phyloP scores from a whole-genome alignment of 2,888 invertebrate species.

The Sinelater perroti region DNA sequence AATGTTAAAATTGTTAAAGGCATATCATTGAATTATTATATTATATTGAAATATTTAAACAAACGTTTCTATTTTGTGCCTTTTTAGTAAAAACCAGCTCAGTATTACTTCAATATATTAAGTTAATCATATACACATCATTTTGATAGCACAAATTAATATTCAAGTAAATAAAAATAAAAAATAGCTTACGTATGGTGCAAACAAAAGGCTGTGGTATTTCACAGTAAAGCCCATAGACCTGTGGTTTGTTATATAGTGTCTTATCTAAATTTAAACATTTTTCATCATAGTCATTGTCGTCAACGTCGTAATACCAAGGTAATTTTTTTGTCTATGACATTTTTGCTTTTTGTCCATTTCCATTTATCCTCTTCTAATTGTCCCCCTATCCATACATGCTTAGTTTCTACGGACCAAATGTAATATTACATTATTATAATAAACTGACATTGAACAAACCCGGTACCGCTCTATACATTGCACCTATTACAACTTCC shows the following conservation, averaged over 20 bases:
- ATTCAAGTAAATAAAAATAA: not conserved
- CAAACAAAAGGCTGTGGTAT: constrained; percentile 15
- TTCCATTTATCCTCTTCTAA: constrained; percentile 1
- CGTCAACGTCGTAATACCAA: constrained; percentile 6
- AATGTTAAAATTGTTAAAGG: too few species aligned
- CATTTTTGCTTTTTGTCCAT: not conserved
- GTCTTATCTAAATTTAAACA: constrained; percentile 20
- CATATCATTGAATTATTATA: too few species aligned
- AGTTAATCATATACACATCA: too few species aligned
- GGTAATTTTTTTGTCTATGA: not conserved
- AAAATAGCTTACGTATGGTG: not conserved
- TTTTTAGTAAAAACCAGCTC: not conserved
- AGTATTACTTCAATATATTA: too few species aligned
- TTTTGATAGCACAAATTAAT: too few species aligned
- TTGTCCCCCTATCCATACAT: constrained; percentile 22
- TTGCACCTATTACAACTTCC: too few species aligned
- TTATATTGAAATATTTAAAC: too few species aligned
- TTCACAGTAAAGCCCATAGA: constrained; percentile 19
- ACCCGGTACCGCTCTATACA: too few species aligned
- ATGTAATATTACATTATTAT: too few species aligned
- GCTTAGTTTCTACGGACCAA: not conserved
- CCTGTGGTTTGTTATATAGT: constrained; percentile 3
- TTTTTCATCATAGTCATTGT: not conserved
- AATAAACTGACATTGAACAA: too few species aligned
- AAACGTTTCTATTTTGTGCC: not conserved